Evolutionary conservation across 2,113 vertebrate species (phyloP), one percentile per base, ranked within the genome.

Genomic region (Aythya baeri): DNA sequence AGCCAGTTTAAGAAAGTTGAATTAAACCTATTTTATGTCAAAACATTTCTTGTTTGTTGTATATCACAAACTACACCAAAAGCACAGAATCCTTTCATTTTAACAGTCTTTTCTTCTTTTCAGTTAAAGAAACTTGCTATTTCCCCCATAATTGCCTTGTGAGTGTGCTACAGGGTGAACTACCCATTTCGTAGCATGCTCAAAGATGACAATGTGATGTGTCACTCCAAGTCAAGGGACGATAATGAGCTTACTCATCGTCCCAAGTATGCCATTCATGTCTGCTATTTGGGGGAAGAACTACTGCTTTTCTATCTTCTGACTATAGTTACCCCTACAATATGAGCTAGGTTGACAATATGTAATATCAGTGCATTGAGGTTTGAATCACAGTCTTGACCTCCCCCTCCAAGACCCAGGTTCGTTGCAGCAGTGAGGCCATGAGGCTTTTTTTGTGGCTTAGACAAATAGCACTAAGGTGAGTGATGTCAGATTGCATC

Each of bases 31-130:
- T 14, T 74, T 18, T 5, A 71, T 55, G 92, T 65, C 61, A 55
- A 29, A 38, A 2, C 0, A 57, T 49, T 41, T 86, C 57, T 67
- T 55, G 7, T 21, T 59, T 68, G 18, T 13, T 46, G 6, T 46
- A 7, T 18, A 55, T 73, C 68, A 34, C 31, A 65, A 22, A n/a
- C 17, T 49, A 54, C 36, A 57, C 12, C 11, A 77, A 76, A 83
- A 41, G 6, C 21, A 44, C 6, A 2, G n/a, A 54, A 0, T 1
- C 12, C 8, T 21, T 3, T 15, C 1, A 17, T 32, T 67, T 26
- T 67, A 61, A 67, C 7, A 41, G 25, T 22, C 16, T n/a, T 65
- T 36, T 41, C 21, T 22, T 75, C 9, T 32, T 76, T 27, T 66
- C 25, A 49, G n/a, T 43, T 92, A 58, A 76, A 5, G 4, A 88